These are phyloP conservation scores for Orthosia gracilis DNA, from an alignment of 2,888 invertebrate genomes.

Conservation along the genomic window DNA sequence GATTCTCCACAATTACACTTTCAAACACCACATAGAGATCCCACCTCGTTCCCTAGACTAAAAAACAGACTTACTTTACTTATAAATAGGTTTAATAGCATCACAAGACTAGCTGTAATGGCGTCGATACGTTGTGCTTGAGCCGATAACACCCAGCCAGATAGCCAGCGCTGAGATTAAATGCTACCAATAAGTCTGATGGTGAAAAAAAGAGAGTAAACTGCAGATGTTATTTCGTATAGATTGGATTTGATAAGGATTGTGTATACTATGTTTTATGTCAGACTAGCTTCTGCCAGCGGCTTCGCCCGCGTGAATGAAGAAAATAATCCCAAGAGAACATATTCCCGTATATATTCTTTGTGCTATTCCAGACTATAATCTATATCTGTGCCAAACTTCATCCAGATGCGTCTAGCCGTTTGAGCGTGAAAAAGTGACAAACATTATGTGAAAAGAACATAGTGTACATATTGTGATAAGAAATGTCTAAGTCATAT, in stretches of 20 bases:
- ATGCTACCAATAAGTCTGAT: constrained; percentile 21
- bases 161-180: constrained; percentile 53
- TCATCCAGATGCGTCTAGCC: too few relatives aligned
- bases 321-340: too few relatives aligned
- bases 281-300: neutral
- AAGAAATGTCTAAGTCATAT: too few relatives aligned
- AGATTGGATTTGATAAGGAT: constrained; percentile 6
- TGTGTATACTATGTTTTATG: neutral
- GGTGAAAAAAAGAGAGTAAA: neutral
- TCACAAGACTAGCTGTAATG: constrained; percentile 72
- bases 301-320: too few relatives aligned
- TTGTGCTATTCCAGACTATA: too few relatives aligned
- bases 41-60: neutral
- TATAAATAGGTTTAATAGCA: constrained; percentile 71
- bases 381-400: too few relatives aligned
- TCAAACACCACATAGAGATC: too few relatives aligned
- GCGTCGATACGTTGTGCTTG: constrained; percentile 68
- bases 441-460: too few relatives aligned
- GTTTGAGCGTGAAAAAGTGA: too few relatives aligned
- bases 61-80: constrained; percentile 54
- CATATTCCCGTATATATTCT: too few relatives aligned
- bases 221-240: neutral
- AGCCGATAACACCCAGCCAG: constrained; percentile 70
- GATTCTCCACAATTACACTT: neutral
- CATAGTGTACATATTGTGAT: too few relatives aligned